Base-by-base conservation (phyloP, 2,888 invertebrate species). In the Julus scanicus region DNA sequence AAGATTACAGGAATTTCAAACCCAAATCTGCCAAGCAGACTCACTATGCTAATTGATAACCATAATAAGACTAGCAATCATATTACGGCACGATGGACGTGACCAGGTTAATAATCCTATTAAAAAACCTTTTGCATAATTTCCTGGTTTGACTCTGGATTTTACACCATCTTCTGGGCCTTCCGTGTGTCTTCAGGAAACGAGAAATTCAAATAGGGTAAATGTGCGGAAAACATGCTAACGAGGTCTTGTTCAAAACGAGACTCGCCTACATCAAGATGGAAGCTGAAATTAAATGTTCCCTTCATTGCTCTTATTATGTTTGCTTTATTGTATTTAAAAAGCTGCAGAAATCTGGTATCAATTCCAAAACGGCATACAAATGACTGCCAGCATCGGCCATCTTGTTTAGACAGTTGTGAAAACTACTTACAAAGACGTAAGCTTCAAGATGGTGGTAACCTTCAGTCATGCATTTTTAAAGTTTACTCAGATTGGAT, bases 21-120 rank as follows among this genome's bases (percentile, higher is more conserved):
- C 80, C 80, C 37, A 80, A 80, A 80, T 80, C 80, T 80, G 80
- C 80, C 80, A 80, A 80, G 80, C 37, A 80, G 80, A 80, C 80
- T 80, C 20, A 80, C 37, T 80, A 80, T 80, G 80, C 80, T 80
- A 80, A 80, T 80, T 80, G 80, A 80, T 80, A 80, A 80, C 80
- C 80, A 80, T 80, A 80, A 80, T 80, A 80, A 37, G 80, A 37
- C 80, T 80, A 13, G 80, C 80, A 80, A 80, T 80, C 80, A 13
- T 80, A 80, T 80, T 80, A 80, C 80, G 80, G 80, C 80, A 80
- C 80, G 80, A 80, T 80, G 80, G 80, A 80, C 80, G 80, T 80
- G 80, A 80, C 80, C 37, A 80, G 80, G 80, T 80, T 80, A 80
- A 80, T 37, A 80, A 80, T 80, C 80, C 20, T 80, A 37, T 80